Conservation (phyloP, 1,140 invertebrate genomes). For the Saccostrea cuccullata region DNA sequence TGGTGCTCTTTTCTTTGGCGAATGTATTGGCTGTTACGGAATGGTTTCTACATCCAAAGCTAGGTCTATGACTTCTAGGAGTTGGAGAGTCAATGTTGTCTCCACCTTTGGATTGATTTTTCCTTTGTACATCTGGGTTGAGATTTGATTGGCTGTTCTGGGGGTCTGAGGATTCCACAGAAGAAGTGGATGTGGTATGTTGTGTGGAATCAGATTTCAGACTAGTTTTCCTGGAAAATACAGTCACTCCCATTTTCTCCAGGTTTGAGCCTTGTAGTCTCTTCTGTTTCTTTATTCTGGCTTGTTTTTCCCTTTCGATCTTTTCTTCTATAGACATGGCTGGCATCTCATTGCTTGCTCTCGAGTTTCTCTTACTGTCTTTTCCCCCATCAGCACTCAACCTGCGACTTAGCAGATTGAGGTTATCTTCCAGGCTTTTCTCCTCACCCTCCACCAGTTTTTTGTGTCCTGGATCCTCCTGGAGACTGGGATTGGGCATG, state of each 20-base stretch:
- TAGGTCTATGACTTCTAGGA: not conserved
- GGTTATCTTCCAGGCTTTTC: constrained; percentile 21
- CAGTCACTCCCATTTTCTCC: constrained; percentile 40
- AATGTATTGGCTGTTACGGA: not conserved
- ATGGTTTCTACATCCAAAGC: not conserved
- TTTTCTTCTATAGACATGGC: constrained; percentile 10
- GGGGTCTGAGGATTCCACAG: not conserved
- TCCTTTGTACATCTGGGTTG: not conserved
- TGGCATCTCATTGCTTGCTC: not conserved
- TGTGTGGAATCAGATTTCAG: constrained; percentile 6
- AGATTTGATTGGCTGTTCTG: constrained; percentile 5
- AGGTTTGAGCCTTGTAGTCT: constrained; percentile 38
- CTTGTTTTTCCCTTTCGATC: constrained; percentile 32
- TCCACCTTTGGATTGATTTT: not conserved
- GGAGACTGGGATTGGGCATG: not conserved
- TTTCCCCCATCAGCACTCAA: not conserved
- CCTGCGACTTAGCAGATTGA: constrained; percentile 33
- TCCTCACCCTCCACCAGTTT: constrained; percentile 18
- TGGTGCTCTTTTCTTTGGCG: not conserved
- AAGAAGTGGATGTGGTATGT: not conserved
- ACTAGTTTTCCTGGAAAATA: not conserved
- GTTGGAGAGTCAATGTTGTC: not conserved
- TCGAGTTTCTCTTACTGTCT: not conserved
- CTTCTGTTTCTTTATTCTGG: constrained; percentile 39
- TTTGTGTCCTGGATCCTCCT: constrained; percentile 1